Evolutionary conservation across 2,113 vertebrate genomes (phyloP).

Genomic region (Mirza zaza): DNA sequence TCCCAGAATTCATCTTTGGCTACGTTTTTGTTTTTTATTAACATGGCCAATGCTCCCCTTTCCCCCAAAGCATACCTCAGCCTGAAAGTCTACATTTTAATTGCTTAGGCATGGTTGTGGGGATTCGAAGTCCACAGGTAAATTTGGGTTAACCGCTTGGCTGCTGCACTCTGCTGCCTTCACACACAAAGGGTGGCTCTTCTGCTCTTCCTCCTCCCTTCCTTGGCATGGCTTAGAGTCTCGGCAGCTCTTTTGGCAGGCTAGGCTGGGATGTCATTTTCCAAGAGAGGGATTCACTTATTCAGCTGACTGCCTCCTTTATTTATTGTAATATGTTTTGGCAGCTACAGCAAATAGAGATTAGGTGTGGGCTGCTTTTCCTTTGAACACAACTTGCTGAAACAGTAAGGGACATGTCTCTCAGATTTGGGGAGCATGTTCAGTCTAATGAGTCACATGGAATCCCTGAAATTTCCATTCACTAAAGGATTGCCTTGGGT

Average conservation of each 20-base stretch:
- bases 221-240: not conserved
- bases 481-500: not conserved
- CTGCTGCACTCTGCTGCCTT: not conserved
- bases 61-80: not conserved
- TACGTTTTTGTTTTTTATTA: not conserved
- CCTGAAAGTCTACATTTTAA: not conserved
- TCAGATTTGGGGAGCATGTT: not conserved
- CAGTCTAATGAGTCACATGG: not conserved
- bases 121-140: not conserved
- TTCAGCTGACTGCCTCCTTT: conserved; percentile 47
- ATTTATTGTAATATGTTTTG: conserved; percentile 52
- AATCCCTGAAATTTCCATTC: not conserved
- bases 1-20: not conserved
- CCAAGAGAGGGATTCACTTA: conserved; percentile 42
- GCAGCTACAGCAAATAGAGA: conserved; percentile 45
- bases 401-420: not conserved
- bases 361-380: conserved; percentile 48
- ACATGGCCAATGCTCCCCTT: rapidly evolving
- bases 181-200: not conserved
- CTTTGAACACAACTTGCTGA: conserved; percentile 20
- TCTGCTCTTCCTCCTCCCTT: not conserved
- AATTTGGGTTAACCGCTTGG: not conserved
- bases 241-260: not conserved
- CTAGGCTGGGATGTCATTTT: not conserved
- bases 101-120: no score